Base-by-base conservation (phyloP, 2,888 invertebrate species). In the Allolobophora icterica region DNA sequence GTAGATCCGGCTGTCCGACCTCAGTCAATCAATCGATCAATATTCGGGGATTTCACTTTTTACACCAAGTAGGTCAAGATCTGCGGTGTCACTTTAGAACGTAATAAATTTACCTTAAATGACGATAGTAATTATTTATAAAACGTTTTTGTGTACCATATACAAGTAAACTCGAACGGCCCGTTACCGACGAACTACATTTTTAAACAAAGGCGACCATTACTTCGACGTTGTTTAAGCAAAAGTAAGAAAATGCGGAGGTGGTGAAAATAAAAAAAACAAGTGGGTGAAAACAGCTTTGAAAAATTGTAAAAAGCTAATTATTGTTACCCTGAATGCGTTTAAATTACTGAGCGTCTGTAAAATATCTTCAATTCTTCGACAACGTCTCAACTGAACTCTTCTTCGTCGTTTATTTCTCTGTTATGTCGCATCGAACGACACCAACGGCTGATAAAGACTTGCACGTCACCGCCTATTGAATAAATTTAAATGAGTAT, bases 391-490 rank as follows among this genome's bases (percentile, higher is more conserved):
- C 52, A 71, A 52, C 52, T n/a, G 30, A 71, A 71, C 30, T 71
- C 71, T 58, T 71, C 71, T 71, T n/a, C 71, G 71, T n/a, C 71
- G 71, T 71, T 71, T 71, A 71, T 71, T 71, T 71, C 71, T 71
- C 71, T 71, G 71, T 71, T 71, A 71, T 71, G 71, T 30, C 71
- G 71, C 71, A 71, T 3, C 71, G 71, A 71, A 71, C 71, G 30
- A 13, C 71, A 71, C 0, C 71, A 71, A 71, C 71, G 71, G 30
- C 71, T 71, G 71, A 71, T 71, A 71, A 71, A 71, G 71, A 71
- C 71, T n/a, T 30, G 8, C 30, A 71, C 71, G 71, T 71, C 71
- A 71, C 71, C n/a, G n/a, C 71, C 11, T 30, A 5, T 11, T 71
- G 71, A 30, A 71, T 71, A 71, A 71, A 71, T 71, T 71, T 71